Evolutionary conservation across 2,888 invertebrate genomes (phyloP), one percentile per base, ranked within the genome.

Genomic region (Oscheius myriophilus): DNA sequence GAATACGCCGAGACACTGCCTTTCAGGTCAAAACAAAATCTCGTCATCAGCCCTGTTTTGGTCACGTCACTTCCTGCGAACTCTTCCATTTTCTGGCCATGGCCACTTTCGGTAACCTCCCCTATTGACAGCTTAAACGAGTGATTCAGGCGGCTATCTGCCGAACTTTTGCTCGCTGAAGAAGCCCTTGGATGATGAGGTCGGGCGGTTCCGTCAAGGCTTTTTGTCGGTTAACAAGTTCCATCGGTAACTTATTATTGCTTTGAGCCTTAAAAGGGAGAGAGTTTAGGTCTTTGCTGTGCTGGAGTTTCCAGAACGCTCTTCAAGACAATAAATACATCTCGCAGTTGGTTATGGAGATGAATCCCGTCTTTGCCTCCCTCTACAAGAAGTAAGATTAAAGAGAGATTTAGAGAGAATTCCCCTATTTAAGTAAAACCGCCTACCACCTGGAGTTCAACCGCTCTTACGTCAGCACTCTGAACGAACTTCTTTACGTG

Each of bases 31-130:
- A 75, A 69, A 69, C 70, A 0, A 54, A 57, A 12, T 46, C 72
- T 11, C 57, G 69, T 25, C 66, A 63, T n/a, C 78, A 76, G 49
- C 72, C 80, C 2, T 78, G 75, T 0, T 80, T 80, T 67, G 92
- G 92, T 21, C 90, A 91, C 81, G 90, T 92, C 21, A 91, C 92
- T 23, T 92, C 92, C 86, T 90, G 90, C 55, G 92, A 93, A 86
- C 88, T 93, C 65, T 89, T 93, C 88, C 90, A 91, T 84, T 93
- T 92, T 87, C 90, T 93, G 77, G 90, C 93, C 46, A 90, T 90
- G 69, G 92, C 92, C 23, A 93, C 93, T 6, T 90, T 91, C 84
- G 93, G 93, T 67, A 72, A 39, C 33, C 33, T 81, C 53, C 25
- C 21, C 53, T 6, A 12, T 12, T 53, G 18, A 21, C 3, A 11